These are phyloP conservation scores for Caenorhabditis sp. DNA, from an alignment of 2,888 invertebrate genomes.

Conservation along the genomic window DNA sequence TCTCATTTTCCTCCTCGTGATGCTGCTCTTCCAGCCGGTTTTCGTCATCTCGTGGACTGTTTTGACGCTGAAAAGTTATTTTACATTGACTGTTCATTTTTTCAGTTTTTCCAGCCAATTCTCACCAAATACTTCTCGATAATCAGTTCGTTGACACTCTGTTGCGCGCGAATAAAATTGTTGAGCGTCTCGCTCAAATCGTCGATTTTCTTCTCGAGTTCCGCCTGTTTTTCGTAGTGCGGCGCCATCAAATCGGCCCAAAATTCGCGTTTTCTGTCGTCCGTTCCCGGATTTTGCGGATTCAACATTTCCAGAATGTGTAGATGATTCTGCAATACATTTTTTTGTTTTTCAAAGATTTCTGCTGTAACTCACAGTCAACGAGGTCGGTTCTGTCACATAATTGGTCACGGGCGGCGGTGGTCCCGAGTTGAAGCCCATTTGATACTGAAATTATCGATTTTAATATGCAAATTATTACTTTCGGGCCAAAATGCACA, in stretches of 20 bases:
- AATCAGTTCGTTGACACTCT: slow-evolving; percentile 40
- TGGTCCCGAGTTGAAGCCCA: slow-evolving; percentile 42
- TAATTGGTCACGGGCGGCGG: slow-evolving; percentile 20
- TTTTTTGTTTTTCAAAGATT: neutral
- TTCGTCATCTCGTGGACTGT: slow-evolving; percentile 1
- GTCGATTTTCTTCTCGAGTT: slow-evolving; percentile 41
- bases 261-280: slow-evolving; percentile 31
- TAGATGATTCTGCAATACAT: slow-evolving; percentile 34
- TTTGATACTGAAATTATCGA: slow-evolving; percentile 47
- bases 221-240: slow-evolving; percentile 50
- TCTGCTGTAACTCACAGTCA: slow-evolving; percentile 23
- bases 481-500: neutral
- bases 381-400: slow-evolving; percentile 13
- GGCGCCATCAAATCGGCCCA: slow-evolving; percentile 40
- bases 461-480: neutral
- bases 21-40: neutral
- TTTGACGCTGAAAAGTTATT: neutral
- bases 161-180: slow-evolving; percentile 37
- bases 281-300: slow-evolving; percentile 23
- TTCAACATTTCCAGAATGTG: slow-evolving; percentile 45
- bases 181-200: slow-evolving; percentile 16
- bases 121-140: slow-evolving; percentile 22
- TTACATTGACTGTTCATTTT: neutral
- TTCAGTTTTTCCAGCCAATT: neutral
- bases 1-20: slow-evolving; percentile 8